Evolutionary conservation across 2,888 invertebrate species (phyloP), one percentile per base, ranked within the genome.

Genomic region (Coenonympha arcania): DNA sequence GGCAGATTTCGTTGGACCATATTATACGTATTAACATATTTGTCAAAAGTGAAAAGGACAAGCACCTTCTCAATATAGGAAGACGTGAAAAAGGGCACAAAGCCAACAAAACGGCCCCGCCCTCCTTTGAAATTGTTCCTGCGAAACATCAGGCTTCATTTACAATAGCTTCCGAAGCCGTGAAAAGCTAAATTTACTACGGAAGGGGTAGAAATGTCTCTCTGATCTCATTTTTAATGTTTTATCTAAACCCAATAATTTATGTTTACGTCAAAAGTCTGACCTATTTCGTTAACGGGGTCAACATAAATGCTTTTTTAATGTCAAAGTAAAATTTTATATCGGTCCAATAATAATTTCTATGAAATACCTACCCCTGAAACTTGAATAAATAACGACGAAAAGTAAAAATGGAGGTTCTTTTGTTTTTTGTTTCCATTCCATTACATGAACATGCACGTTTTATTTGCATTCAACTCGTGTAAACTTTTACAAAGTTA

Each of bases 71-170:
- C 33, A 26, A 24, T 44, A 36, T 34, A 26, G 24, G 34, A 34
- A 28, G 16, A 51, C 40, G 45, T 47, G 34, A 49, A 50, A 52
- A 39, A 49, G 48, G 31, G 44, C 40, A 51, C 47, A 55, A 51
- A 39, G 51, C 47, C 34, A 55, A 53, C 55, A 55, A 47, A 51
- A 55, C 55, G 55, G 55, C 51, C 49, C 49, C 36, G 43, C 40
- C 42, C 46, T 22, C 26, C 33, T 50, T 43, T 40, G 50, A 52
- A 46, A 53, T 52, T 52, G 37, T 42, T 31, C 28, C 41, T 9
- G 22, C 43, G 43, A 43, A 43, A 43, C 31, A 20, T 43, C 31
- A 43, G 13, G 20, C 31, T 20, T 15, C 43, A 6, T 6, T 43
- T 33, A 43, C 31, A 43, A 43, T 43, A 8, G 31, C 43, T 13